A percentile compares a stretch with the other conserved stretches of the same genome.
These are phyloP conservation scores for Mastigias papua DNA, from an alignment of 30 jellyfish, hydroid and myxozoan genomes.

Conservation along the genomic window DNA sequence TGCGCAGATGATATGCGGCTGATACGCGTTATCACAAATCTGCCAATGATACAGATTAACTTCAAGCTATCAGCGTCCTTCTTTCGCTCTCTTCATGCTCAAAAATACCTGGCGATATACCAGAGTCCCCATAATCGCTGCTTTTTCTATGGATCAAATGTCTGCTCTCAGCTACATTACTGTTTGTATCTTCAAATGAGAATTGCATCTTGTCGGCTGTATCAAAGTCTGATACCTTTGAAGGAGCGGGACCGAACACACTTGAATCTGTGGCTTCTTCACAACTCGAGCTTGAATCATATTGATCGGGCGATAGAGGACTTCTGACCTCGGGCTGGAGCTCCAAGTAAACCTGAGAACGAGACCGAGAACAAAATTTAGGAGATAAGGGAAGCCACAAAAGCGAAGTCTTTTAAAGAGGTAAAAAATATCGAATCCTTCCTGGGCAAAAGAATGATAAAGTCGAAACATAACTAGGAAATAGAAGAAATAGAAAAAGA, in stretches of 20 bases:
- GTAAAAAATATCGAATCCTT: neutral
- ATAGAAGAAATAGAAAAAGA: too few species aligned
- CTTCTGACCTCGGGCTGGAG: slow-evolving; percentile 77
- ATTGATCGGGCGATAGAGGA: slow-evolving; percentile 29
- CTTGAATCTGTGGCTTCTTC: slow-evolving; percentile 11
- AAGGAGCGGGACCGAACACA: slow-evolving; percentile 12
- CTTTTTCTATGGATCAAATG: slow-evolving; percentile 13
- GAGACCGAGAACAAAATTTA: neutral
- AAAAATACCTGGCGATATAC: slow-evolving; percentile 41
- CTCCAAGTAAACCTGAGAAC: slow-evolving; percentile 35
- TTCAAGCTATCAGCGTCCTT: slow-evolving; percentile 21
- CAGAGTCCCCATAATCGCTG: slow-evolving; percentile 33
- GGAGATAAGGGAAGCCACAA: neutral
- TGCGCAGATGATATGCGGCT: neutral
- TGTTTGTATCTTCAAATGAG: slow-evolving; percentile 24
- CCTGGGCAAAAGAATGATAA: too few species aligned
- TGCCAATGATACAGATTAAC: slow-evolving; percentile 2
- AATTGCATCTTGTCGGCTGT: slow-evolving; percentile 9
- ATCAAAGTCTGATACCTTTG: neutral
- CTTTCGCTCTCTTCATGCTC: slow-evolving; percentile 28
- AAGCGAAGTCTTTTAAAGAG: neutral
- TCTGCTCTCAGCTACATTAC: neutral
- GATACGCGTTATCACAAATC: slow-evolving; percentile 21
- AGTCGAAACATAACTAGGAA: too few species aligned
- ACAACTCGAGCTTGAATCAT: slow-evolving; percentile 49